phyloP scores from a whole-genome alignment of 2,888 invertebrate genomes.

The Pediacus dermestoides region DNA sequence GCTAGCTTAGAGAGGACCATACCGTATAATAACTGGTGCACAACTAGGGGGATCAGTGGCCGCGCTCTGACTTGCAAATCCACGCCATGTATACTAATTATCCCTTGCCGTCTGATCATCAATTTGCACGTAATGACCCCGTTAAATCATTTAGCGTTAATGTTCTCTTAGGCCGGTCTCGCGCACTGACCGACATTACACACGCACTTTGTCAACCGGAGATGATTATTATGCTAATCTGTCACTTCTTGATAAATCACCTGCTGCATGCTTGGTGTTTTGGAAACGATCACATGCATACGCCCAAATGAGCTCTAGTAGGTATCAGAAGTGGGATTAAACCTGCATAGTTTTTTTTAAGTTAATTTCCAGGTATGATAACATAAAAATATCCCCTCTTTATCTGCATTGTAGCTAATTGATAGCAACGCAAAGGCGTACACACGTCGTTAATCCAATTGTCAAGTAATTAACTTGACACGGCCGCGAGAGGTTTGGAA shows the following conservation, averaged over 20 bases:
- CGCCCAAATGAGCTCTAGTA: too few species aligned
- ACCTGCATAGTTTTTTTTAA: too few species aligned
- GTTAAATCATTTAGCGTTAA: constrained; percentile 47
- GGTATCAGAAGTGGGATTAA: too few species aligned
- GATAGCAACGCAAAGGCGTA: too few species aligned
- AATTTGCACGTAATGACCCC: constrained; percentile 43
- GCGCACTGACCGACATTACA: constrained; percentile 22
- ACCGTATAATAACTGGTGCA: too few species aligned
- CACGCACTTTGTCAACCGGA: constrained; percentile 26
- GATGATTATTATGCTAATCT: constrained; percentile 27
- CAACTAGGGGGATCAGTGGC: background rate
- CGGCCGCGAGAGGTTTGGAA: constrained; percentile 7
- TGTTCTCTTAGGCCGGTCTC: constrained; percentile 22
- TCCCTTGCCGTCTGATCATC: constrained; percentile 44
- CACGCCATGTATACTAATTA: constrained; percentile 43
- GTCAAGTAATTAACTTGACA: constrained; percentile 1
- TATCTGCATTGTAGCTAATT: too few species aligned
- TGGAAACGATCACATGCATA: too few species aligned
- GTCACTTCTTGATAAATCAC: constrained; percentile 23
- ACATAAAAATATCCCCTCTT: too few species aligned
- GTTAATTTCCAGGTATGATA: too few species aligned
- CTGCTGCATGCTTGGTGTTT: too few species aligned
- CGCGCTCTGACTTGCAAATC: constrained; percentile 30
- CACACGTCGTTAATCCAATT: too few species aligned
- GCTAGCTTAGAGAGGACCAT: too few species aligned